A percentile compares a stretch with the other conserved stretches of the same genome.
Evolutionary conservation across 2,797 vertebrate genomes (phyloP).

Genomic region (Enteromius fasciolatus): DNA sequence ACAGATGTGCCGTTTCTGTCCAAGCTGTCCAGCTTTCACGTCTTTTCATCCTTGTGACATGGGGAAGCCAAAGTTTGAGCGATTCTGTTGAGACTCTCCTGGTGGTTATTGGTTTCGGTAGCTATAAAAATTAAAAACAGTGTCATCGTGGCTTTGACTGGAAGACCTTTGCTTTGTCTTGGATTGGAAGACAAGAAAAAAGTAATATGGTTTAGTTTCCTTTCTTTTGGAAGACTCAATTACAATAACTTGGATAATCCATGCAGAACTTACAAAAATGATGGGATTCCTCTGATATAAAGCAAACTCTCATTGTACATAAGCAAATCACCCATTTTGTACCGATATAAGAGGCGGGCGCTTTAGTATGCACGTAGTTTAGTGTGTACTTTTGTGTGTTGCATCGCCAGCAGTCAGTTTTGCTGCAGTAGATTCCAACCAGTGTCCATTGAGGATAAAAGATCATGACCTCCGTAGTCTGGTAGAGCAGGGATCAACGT

Average conservation of each 20-base stretch:
- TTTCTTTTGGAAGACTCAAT: conserved; percentile 77
- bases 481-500: conserved; percentile 15
- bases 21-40: conserved; percentile 18
- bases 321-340: conserved; percentile 60
- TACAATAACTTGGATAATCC: conserved; percentile 70
- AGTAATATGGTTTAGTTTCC: conserved; percentile 60
- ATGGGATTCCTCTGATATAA: conserved; percentile 38
- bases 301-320: conserved; percentile 54
- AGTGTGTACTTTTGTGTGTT: conserved; percentile 39
- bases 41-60: conserved; percentile 32
- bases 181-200: conserved; percentile 76
- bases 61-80: conserved; percentile 58
- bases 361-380: conserved; percentile 39
- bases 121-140: conserved; percentile 76
- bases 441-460: conserved; percentile 56
- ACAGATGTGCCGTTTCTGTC: conserved; percentile 5
- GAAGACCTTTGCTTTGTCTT: conserved; percentile 80
- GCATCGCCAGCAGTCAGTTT: conserved; percentile 59
- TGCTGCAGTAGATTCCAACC: conserved; percentile 62
- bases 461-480: conserved; percentile 45
- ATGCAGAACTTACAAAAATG: conserved; percentile 69
- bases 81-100: conserved; percentile 60
- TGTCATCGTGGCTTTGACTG: conserved; percentile 80
- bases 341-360: conserved; percentile 51
- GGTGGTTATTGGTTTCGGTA: conserved; percentile 35